A percentile compares a stretch with the other conserved stretches of the same genome.
Evolutionary conservation across 2,888 invertebrate species (phyloP).

Genomic region (Conchocele bisecta): DNA sequence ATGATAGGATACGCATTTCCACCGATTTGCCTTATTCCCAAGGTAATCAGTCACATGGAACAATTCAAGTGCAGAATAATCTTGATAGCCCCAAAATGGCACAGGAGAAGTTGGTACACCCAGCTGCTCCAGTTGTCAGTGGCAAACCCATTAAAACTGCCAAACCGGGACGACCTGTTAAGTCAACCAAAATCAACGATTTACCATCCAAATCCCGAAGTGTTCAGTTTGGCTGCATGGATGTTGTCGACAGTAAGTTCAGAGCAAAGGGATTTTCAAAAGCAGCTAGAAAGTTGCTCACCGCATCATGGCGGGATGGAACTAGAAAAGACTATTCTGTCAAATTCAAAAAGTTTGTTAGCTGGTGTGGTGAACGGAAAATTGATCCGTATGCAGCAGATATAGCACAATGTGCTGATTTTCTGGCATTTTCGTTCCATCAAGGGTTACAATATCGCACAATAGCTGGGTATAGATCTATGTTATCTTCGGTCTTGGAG

Average conservation of each 20-base stretch:
- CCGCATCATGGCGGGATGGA: no score
- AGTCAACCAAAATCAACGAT: conserved; percentile 31
- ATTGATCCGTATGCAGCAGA: no score
- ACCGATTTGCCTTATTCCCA: conserved; percentile 31
- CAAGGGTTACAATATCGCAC: no score
- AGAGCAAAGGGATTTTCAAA: conserved; percentile 35
- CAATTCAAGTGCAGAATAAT: conserved; percentile 14
- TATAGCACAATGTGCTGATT: no score
- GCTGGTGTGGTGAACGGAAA: no score
- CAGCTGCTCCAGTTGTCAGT: conserved; percentile 23
- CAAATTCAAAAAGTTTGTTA: no score
- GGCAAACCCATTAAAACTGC: conserved; percentile 27
- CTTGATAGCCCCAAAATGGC: conserved; percentile 39
- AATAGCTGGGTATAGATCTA: no score
- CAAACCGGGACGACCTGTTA: conserved; percentile 11
- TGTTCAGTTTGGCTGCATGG: conserved; percentile 45
- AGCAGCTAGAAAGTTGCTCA: conserved; percentile 13
- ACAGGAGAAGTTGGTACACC: conserved; percentile 26
- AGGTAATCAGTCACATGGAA: conserved; percentile 14
- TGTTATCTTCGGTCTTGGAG: no score
- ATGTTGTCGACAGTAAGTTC: conserved; percentile 36
- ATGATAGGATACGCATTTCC: conserved; percentile 46
- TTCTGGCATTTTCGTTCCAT: no score
- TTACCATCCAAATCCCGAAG: conserved; percentile 32
- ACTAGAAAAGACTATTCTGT: no score